These are phyloP conservation scores for Apis florea DNA, from an alignment of 1,140 invertebrate genomes.

Conservation along the genomic window DNA sequence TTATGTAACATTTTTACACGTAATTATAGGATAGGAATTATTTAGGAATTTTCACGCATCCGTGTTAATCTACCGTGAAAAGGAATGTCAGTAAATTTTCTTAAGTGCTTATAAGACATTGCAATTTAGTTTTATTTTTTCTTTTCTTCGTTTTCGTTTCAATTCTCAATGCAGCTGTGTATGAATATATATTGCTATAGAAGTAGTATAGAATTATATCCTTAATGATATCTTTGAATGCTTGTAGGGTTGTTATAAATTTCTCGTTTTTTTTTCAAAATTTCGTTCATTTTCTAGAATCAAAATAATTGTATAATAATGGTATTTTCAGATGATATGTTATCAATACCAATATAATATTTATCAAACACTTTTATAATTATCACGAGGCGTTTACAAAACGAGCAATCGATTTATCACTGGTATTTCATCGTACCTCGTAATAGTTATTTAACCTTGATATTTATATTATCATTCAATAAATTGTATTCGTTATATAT, in stretches of 20 bases:
- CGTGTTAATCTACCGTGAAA: conserved; percentile 16
- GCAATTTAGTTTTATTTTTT: neutral
- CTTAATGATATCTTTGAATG: neutral
- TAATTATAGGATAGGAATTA: neutral
- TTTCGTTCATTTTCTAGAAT: conserved; percentile 2
- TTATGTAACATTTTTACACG: neutral
- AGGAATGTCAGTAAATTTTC: neutral
- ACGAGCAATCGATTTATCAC: neutral
- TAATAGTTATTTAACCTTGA: no score
- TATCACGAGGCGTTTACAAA: neutral
- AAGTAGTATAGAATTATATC: neutral
- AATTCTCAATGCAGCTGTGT: neutral
- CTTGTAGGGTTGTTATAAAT: neutral
- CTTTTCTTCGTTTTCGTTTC: neutral
- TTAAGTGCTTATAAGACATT: neutral
- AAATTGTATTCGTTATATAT: no score
- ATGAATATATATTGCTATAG: neutral
- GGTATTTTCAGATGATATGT: neutral
- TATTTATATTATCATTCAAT: neutral
- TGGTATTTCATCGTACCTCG: no score
- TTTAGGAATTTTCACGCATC: neutral
- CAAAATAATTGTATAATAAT: neutral
- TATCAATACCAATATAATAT: neutral
- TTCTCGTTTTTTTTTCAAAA: neutral
- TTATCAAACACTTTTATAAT: neutral